Evolutionary conservation across 2,113 vertebrate genomes (phyloP), one percentile per base, ranked within the genome.

Genomic region (Boleophthalmus pectinirostris): DNA sequence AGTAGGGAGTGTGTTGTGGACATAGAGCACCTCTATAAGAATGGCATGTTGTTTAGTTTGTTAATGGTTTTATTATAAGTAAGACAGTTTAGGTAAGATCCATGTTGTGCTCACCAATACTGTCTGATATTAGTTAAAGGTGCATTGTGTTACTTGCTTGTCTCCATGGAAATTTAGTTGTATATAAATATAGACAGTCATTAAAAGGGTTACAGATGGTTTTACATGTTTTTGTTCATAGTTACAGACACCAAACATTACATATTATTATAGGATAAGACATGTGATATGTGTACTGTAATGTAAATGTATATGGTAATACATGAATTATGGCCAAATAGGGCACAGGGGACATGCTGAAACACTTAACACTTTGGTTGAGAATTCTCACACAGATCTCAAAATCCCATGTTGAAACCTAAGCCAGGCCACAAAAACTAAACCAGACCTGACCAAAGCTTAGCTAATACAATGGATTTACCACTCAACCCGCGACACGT

Each of bases 361-460:
- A 38, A 66, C n/a, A 47, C 13, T 47, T 16, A 53, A 66, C 29
- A 61, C 54, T 7, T 56, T 24, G 46, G 24, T 15, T 77, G 61
- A n/a, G 63, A 73, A 57, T 69, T 67, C 29, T 45, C 29, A 49
- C 68, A 61, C 60, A 71, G 6, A 69, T 68, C 45, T 46, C 58
- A 46, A 16, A 51, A 49, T 70, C 49, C 21, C 33, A 16, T 29
- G 4, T 35, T 45, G 35, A 54, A 74, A 74, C 16, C 20, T 43
- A 57, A 72, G 10, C 14, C 65, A 61, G 51, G 46, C 18, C 21
- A 51, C 21, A 67, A 70, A 67, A 69, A 69, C 68, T 53, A 53
- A n/a, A 66, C 65, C 54, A n/a, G 66, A 70, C 72, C 43, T 18
- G 45, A 35, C 56, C 23, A 66, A 68, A 60, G 23, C 66, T 75